Percentiles rank a stretch among this genome's conserved stretches.
Evolutionary conservation across 2,113 vertebrate species (phyloP).

Genomic region (Microcebus lehilahytsara): DNA sequence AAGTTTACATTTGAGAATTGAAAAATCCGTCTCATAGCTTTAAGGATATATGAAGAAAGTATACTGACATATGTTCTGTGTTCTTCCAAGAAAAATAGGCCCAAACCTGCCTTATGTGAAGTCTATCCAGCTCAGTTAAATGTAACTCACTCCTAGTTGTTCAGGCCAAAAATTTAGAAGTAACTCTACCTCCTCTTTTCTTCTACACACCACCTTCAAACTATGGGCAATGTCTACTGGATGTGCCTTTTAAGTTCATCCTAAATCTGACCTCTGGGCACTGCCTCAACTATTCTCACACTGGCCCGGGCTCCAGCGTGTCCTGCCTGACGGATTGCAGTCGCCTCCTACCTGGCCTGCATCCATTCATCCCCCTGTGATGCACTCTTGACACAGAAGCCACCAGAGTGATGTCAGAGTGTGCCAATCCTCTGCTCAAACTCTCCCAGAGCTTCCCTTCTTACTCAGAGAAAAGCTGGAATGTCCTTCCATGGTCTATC

Average conservation of each 20-base stretch:
- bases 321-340: background rate
- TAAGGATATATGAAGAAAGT: background rate
- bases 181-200: background rate
- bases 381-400: background rate
- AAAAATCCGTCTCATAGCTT: background rate
- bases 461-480: background rate
- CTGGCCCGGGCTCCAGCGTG: too few relatives aligned
- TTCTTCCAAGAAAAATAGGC: background rate
- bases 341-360: background rate
- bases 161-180: background rate
- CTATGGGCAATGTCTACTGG: background rate
- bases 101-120: background rate
- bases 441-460: background rate
- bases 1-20: background rate
- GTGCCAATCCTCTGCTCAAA: background rate
- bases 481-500: background rate
- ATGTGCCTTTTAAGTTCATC: background rate
- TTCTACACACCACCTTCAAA: background rate
- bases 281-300: background rate
- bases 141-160: background rate
- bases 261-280: background rate
- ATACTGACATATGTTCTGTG: background rate
- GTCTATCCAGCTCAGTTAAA: background rate
- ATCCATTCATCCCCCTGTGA: background rate
- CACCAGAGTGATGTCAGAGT: background rate